Percentiles rank a stretch among this genome's conserved stretches.
These are phyloP conservation scores for Leptothorax acervorum DNA, from an alignment of 2,888 invertebrate genomes.

Conservation along the genomic window DNA sequence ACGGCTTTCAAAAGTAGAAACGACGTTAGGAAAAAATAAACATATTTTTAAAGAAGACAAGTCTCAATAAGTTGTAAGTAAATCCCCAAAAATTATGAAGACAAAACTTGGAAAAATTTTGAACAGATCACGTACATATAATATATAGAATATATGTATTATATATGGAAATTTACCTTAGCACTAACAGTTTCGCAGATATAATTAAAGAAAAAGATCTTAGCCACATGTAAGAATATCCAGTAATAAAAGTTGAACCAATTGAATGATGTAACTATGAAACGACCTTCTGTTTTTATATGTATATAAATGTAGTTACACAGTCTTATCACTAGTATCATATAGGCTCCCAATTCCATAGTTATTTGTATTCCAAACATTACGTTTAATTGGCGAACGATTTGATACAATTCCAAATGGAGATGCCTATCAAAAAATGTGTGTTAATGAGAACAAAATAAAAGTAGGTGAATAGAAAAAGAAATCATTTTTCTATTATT, in stretches of 20 bases:
- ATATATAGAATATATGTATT: neutral
- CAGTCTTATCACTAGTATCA: neutral
- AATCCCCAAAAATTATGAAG: too few relatives aligned
- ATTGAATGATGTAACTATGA: neutral
- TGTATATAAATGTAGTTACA: neutral
- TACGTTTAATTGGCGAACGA: slow-evolving; percentile 18
- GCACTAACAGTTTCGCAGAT: slow-evolving; percentile 31
- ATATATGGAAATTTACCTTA: slow-evolving; percentile 24
- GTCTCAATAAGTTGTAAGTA: too few relatives aligned
- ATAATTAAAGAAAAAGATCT: slow-evolving; percentile 8
- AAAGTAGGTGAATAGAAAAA: neutral
- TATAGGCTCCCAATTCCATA: neutral
- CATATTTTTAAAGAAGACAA: too few relatives aligned
- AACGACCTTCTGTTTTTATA: neutral
- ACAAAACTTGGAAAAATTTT: too few relatives aligned
- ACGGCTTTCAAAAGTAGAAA: too few relatives aligned
- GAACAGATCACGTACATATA: too few relatives aligned
- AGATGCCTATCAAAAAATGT: slow-evolving; percentile 35
- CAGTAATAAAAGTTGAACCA: neutral
- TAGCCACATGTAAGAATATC: neutral
- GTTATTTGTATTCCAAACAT: slow-evolving; percentile 32
- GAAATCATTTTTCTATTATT: neutral
- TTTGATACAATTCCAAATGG: slow-evolving; percentile 29
- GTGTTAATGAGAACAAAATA: neutral
- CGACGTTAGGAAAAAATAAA: too few relatives aligned